Percentiles rank a stretch among this genome's conserved stretches.
Evolutionary conservation across 2,888 invertebrate genomes (phyloP).

Genomic region (Ennomos quercinarius): DNA sequence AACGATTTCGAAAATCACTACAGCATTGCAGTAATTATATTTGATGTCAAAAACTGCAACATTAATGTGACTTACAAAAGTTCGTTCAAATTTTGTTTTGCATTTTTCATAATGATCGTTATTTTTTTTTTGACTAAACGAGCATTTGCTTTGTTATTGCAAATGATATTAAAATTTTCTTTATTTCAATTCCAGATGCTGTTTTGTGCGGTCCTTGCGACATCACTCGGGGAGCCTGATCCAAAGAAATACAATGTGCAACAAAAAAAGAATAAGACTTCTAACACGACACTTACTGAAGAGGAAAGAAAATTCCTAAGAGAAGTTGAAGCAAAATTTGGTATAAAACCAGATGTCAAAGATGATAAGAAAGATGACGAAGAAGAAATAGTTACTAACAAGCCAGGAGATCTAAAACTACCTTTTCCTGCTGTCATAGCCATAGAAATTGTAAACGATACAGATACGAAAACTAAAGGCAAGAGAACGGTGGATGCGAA

Average conservation of each 20-base stretch:
- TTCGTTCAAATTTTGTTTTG: too few relatives aligned
- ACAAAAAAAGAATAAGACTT: constrained; percentile 58
- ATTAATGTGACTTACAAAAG: too few relatives aligned
- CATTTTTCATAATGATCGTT: too few relatives aligned
- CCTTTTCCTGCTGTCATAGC: constrained; percentile 85
- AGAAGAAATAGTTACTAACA: constrained; percentile 43
- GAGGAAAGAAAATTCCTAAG: constrained; percentile 77
- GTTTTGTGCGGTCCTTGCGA: constrained; percentile 57
- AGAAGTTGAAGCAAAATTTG: constrained; percentile 80
- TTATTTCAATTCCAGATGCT: constrained; percentile 70
- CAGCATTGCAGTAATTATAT: too few relatives aligned
- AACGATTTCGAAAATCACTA: too few relatives aligned
- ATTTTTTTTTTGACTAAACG: too few relatives aligned
- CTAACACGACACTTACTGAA: constrained; percentile 64
- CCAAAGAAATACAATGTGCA: constrained; percentile 75
- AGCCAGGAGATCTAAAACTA: constrained; percentile 36
- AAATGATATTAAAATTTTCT: neutral
- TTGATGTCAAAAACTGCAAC: too few relatives aligned
- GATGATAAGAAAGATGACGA: constrained; percentile 48
- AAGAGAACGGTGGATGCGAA: constrained; percentile 90
- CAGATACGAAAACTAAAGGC: constrained; percentile 78
- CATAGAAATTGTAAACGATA: constrained; percentile 86
- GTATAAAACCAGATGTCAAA: constrained; percentile 67
- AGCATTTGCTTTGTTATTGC: too few relatives aligned
- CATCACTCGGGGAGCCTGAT: constrained; percentile 66